Evolutionary conservation across 2,113 vertebrate genomes (phyloP).

Genomic region (Catharus fuscescens): DNA sequence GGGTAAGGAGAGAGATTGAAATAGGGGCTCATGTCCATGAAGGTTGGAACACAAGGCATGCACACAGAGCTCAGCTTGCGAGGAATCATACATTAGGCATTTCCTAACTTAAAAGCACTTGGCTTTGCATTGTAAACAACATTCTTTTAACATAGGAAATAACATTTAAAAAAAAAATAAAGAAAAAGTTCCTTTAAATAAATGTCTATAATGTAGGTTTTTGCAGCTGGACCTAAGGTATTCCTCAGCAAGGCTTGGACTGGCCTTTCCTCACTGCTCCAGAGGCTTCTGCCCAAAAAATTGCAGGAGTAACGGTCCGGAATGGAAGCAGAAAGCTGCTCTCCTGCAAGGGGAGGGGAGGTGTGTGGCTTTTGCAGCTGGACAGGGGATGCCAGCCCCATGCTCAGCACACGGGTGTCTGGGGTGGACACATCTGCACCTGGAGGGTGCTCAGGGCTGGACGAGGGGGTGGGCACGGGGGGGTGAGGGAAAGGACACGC

Average conservation of each 20-base stretch:
- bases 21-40: not conserved
- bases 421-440: not conserved
- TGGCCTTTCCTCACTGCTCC: not conserved
- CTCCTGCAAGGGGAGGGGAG: not conserved
- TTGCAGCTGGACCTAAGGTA: not conserved
- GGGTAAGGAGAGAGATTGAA: not conserved
- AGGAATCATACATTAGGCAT: constrained; percentile 59
- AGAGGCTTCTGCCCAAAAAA: not conserved
- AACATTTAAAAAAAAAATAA: not conserved
- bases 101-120: constrained; percentile 67
- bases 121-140: constrained; percentile 56
- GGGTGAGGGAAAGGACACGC: constrained; percentile 30
- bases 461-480: not conserved
- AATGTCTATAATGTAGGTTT: not conserved
- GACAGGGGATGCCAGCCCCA: accelerated
- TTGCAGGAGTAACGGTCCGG: accelerated
- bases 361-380: not conserved
- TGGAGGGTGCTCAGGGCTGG: not conserved
- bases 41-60: not conserved
- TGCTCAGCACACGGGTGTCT: not conserved
- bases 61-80: not conserved
- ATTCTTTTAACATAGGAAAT: constrained; percentile 54
- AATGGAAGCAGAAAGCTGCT: not conserved
- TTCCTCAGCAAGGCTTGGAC: not conserved
- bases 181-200: not conserved